phyloP scores from a whole-genome alignment of 2,888 invertebrate genomes.

The Apotomis betuletana region DNA sequence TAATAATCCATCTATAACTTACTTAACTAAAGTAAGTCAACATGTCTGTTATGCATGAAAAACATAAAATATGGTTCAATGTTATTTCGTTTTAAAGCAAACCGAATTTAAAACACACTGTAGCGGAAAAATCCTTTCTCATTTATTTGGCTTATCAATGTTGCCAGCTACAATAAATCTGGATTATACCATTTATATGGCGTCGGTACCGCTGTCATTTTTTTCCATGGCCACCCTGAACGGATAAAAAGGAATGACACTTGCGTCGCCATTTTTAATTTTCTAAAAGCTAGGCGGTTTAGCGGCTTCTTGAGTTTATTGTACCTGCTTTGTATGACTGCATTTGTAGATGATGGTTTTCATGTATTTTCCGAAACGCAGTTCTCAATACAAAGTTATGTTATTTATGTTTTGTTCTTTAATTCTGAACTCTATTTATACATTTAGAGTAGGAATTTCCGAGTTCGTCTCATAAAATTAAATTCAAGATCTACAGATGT shows the following conservation, averaged over 20 bases:
- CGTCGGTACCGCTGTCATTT: constrained; percentile 18
- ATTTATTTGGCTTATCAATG: constrained; percentile 39
- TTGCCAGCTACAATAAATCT: constrained; percentile 38
- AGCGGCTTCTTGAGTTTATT: constrained; percentile 1
- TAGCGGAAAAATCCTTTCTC: constrained; percentile 28
- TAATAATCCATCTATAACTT: no score
- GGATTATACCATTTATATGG: constrained; percentile 31
- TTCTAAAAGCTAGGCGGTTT: constrained; percentile 15
- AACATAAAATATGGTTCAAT: neutral
- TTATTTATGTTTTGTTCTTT: no score
- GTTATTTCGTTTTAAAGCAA: neutral
- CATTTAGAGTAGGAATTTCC: no score
- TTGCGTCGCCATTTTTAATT: constrained; percentile 25
- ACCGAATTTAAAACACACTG: constrained; percentile 5
- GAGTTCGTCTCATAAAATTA: no score
- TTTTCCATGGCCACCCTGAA: constrained; percentile 34
- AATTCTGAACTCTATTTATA: no score
- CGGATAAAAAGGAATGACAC: constrained; percentile 21
- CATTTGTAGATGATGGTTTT: no score
- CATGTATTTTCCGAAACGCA: no score
- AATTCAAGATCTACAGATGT: no score
- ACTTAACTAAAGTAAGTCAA: neutral
- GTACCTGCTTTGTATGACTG: no score
- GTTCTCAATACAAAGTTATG: no score
- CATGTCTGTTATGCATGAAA: neutral